Conservation (phyloP, 2,113 vertebrate species). For the Pavo muticus region DNA sequence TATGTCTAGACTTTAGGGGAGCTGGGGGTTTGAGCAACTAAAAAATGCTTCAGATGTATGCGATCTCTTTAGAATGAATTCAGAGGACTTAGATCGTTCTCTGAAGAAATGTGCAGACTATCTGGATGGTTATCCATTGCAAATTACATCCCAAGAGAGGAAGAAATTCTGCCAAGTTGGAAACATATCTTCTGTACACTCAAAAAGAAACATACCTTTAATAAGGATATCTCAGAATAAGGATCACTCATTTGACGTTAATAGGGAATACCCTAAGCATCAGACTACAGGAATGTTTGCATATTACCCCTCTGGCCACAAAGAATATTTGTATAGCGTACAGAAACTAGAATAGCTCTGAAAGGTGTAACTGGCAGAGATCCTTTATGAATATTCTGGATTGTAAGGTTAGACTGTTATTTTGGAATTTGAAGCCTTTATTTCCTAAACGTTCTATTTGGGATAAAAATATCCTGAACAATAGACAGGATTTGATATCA, state of each 20-base stretch:
- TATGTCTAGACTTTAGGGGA: accelerated
- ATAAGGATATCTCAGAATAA: not conserved
- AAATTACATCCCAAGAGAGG: not conserved
- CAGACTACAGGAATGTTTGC: not conserved
- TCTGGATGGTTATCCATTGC: not conserved
- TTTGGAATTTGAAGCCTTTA: not conserved
- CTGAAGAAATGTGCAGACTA: not conserved
- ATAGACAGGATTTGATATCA: not conserved
- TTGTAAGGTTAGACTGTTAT: not conserved
- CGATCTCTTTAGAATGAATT: not conserved
- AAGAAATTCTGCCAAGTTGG: not conserved
- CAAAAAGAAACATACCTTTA: not conserved
- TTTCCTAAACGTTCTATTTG: not conserved
- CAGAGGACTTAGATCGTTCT: not conserved
- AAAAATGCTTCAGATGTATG: not conserved
- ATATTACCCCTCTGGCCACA: not conserved
- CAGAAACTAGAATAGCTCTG: not conserved
- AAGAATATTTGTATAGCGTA: not conserved
- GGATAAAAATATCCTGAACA: not conserved
- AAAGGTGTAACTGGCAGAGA: not conserved
- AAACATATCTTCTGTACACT: not conserved
- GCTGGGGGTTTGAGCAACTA: accelerated
- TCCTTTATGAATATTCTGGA: not conserved
- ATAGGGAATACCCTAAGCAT: not conserved
- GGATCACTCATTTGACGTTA: not conserved